These are phyloP conservation scores for Verasper variegatus DNA, from an alignment of 2,113 vertebrate genomes.

Conservation along the genomic window DNA sequence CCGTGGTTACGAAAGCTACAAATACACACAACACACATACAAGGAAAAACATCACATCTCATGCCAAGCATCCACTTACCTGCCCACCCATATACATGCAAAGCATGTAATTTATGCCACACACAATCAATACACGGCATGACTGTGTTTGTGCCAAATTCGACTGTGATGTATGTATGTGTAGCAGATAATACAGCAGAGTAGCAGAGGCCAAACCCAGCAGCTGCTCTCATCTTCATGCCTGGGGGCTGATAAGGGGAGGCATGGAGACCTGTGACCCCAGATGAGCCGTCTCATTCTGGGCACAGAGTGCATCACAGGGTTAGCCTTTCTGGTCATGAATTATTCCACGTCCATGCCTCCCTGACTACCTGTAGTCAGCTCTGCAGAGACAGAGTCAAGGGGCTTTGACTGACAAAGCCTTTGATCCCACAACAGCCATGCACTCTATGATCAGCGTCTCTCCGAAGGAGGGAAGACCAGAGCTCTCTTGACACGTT, in stretches of 20 bases:
- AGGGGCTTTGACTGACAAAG: constrained; percentile 81
- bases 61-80: constrained; percentile 54
- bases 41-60: constrained; percentile 23
- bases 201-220: constrained; percentile 38
- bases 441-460: constrained; percentile 73
- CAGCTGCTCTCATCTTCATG: constrained; percentile 44
- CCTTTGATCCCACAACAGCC: constrained; percentile 79
- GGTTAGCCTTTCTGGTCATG: constrained; percentile 61
- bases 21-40: constrained; percentile 26
- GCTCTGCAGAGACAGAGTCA: constrained; percentile 66
- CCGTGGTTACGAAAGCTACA: constrained; percentile 26
- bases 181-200: constrained; percentile 40
- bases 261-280: constrained; percentile 65
- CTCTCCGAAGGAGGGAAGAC: constrained; percentile 48
- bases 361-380: constrained; percentile 65
- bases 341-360: constrained; percentile 72
- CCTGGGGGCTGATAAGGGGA: constrained; percentile 52
- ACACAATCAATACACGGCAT: constrained; percentile 28
- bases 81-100: constrained; percentile 50
- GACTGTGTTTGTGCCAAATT: constrained; percentile 34
- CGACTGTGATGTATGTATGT: constrained; percentile 20
- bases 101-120: constrained; percentile 46
- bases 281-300: constrained; percentile 36
- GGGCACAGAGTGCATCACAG: constrained; percentile 50
- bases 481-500: constrained; percentile 45